These are phyloP conservation scores for human (Homo sapiens) DNA, from an alignment of 2,113 vertebrate species.

Conservation along the genomic window DNA sequence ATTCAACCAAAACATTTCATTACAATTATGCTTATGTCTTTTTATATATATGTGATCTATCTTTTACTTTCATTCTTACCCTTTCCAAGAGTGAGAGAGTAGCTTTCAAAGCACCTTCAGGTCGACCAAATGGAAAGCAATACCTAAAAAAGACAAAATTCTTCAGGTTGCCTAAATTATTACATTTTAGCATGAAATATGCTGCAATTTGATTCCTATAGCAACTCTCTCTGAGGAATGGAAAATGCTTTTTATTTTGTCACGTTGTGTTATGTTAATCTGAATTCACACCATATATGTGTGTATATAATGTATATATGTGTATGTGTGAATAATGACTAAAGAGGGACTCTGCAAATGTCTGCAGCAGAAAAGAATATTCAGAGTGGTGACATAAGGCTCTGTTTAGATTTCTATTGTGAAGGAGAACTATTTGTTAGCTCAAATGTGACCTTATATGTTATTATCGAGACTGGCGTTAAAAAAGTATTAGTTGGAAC, in stretches of 20 bases:
- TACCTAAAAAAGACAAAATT: slow-evolving; percentile 88
- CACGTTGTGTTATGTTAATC: slow-evolving; percentile 77
- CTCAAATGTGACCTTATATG: neutral
- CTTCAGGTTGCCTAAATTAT: slow-evolving; percentile 62
- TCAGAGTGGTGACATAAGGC: slow-evolving; percentile 45
- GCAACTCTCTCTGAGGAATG: slow-evolving; percentile 63
- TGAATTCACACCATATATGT: slow-evolving; percentile 77
- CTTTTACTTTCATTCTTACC: slow-evolving; percentile 84
- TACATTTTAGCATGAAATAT: slow-evolving; percentile 58
- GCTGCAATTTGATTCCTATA: slow-evolving; percentile 62
- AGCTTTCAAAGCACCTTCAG: slow-evolving; percentile 98
- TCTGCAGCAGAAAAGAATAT: slow-evolving; percentile 62
- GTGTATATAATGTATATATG: slow-evolving; percentile 75
- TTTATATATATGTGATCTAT: neutral
- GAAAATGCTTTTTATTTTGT: slow-evolving; percentile 75
- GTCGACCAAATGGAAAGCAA: slow-evolving; percentile 98
- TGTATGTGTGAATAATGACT: slow-evolving; percentile 76
- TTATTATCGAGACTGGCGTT: neutral
- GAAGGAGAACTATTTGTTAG: slow-evolving; percentile 47
- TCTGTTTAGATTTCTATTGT: slow-evolving; percentile 64
- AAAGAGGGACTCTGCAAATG: slow-evolving; percentile 69
- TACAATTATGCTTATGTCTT: neutral
- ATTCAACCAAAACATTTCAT: slow-evolving; percentile 23
- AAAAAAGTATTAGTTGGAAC: neutral
- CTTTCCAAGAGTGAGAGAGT: slow-evolving; percentile 96